Conservation (phyloP, 2,113 vertebrate genomes). For the Perca flavescens region DNA sequence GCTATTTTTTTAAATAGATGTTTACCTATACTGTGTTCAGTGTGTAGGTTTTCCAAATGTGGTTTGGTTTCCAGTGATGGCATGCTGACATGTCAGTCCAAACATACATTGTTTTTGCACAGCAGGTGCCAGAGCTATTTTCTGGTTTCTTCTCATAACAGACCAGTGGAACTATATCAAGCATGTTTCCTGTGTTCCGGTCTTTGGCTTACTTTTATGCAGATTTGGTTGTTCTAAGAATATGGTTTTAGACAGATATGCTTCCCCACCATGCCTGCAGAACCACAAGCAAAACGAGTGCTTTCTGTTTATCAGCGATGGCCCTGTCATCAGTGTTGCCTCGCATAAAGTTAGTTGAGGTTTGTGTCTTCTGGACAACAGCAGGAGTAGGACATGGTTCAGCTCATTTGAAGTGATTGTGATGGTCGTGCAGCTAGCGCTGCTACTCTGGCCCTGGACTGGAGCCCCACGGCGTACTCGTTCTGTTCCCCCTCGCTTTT, state of each 20-base stretch:
- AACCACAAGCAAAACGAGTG: constrained; percentile 11
- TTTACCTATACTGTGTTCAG: constrained; percentile 56
- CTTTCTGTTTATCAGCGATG: constrained; percentile 28
- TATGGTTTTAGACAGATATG: constrained; percentile 18
- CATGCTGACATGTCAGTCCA: constrained; percentile 52
- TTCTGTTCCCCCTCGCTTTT: constrained; percentile 56
- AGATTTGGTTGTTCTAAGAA: constrained; percentile 50
- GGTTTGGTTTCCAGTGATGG: constrained; percentile 40
- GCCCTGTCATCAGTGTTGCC: constrained; percentile 24
- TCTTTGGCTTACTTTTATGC: constrained; percentile 48
- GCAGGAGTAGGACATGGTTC: constrained; percentile 46
- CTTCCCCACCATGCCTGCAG: not conserved
- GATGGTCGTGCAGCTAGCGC: constrained; percentile 67
- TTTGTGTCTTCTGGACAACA: constrained; percentile 60
- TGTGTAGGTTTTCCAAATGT: constrained; percentile 49
- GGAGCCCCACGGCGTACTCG: constrained; percentile 41
- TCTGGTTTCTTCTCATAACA: constrained; percentile 59
- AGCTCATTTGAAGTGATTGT: constrained; percentile 54
- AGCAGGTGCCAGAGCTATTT: constrained; percentile 72
- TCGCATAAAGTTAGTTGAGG: constrained; percentile 2
- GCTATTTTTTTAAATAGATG: constrained; percentile 33
- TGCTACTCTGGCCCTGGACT: constrained; percentile 49
- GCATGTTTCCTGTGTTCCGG: constrained; percentile 51
- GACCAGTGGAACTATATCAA: constrained; percentile 58
- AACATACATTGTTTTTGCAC: constrained; percentile 66